Evolutionary conservation across 2,888 invertebrate genomes (phyloP).

Genomic region (Andricus quercusramuli): DNA sequence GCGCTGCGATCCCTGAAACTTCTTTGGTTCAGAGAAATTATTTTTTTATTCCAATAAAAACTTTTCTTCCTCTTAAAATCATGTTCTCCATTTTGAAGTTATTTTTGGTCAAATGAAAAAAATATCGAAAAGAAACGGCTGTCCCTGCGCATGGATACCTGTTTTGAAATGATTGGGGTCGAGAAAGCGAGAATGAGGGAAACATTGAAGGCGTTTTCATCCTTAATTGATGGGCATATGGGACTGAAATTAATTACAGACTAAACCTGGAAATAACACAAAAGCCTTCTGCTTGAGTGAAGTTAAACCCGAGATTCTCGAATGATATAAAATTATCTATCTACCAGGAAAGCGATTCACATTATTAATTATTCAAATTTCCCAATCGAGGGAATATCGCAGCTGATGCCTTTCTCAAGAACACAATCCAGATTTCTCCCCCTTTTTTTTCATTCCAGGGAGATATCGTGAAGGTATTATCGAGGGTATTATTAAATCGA

Average conservation of each 20-base stretch:
- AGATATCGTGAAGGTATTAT: background rate
- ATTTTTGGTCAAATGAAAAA: no score
- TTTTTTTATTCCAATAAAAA: no score
- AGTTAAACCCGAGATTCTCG: background rate
- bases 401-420: constrained; percentile 9
- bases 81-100: no score
- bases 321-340: constrained; percentile 10
- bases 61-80: no score
- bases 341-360: background rate
- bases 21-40: no score
- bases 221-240: no score
- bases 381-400: background rate
- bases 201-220: background rate
- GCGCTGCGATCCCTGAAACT: no score
- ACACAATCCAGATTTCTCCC: background rate
- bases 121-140: background rate
- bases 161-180: constrained; percentile 7
- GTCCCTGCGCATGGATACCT: background rate
- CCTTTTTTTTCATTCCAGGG: background rate
- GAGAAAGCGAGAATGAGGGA: constrained; percentile 16
- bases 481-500: background rate
- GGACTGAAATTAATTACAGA: background rate
- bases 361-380: constrained; percentile 22
- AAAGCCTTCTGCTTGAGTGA: background rate
- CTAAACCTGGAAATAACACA: background rate